A percentile compares a stretch with the other conserved stretches of the same genome.
Conservation (phyloP, 1,140 invertebrate species). For the Babylonia areolata region DNA sequence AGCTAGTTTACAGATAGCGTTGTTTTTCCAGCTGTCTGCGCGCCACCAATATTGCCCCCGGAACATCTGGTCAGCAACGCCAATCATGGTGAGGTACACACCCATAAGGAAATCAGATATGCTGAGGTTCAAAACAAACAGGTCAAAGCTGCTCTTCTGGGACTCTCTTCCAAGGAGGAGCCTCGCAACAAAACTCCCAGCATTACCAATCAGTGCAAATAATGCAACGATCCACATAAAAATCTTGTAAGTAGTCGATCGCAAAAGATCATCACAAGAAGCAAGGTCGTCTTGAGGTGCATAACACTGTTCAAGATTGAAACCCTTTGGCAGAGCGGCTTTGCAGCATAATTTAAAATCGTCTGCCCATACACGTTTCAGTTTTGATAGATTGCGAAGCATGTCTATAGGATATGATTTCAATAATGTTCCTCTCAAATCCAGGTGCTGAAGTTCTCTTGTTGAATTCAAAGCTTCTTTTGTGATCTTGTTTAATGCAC, state of each 20-base stretch:
- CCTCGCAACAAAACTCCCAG: slow-evolving; percentile 29
- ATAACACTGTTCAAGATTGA: background rate
- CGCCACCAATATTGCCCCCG: slow-evolving; percentile 53
- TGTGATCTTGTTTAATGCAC: slow-evolving; percentile 13
- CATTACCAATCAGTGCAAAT: slow-evolving; percentile 50
- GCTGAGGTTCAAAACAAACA: slow-evolving; percentile 53
- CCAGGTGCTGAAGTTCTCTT: background rate
- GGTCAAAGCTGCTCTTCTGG: slow-evolving; percentile 39
- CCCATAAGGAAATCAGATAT: slow-evolving; percentile 41
- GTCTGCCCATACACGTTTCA: slow-evolving; percentile 38
- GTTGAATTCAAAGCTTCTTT: slow-evolving; percentile 15
- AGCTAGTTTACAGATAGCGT: slow-evolving; percentile 54
- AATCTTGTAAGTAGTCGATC: slow-evolving; percentile 35
- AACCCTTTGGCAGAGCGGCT: slow-evolving; percentile 27
- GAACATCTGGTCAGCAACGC: slow-evolving; percentile 36
- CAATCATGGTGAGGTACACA: slow-evolving; percentile 34
- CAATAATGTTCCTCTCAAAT: slow-evolving; percentile 29
- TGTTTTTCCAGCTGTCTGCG: slow-evolving; percentile 54
- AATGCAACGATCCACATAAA: slow-evolving; percentile 50
- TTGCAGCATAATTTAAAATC: slow-evolving; percentile 49
- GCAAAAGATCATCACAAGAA: slow-evolving; percentile 53
- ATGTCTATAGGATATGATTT: slow-evolving; percentile 31
- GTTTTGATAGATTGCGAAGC: slow-evolving; percentile 11
- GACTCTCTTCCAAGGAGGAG: slow-evolving; percentile 9
- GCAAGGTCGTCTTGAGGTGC: slow-evolving; percentile 48